Percentiles rank a stretch among this genome's conserved stretches.
These are phyloP conservation scores for Nestor notabilis DNA, from an alignment of 2,113 vertebrate species.

Conservation along the genomic window DNA sequence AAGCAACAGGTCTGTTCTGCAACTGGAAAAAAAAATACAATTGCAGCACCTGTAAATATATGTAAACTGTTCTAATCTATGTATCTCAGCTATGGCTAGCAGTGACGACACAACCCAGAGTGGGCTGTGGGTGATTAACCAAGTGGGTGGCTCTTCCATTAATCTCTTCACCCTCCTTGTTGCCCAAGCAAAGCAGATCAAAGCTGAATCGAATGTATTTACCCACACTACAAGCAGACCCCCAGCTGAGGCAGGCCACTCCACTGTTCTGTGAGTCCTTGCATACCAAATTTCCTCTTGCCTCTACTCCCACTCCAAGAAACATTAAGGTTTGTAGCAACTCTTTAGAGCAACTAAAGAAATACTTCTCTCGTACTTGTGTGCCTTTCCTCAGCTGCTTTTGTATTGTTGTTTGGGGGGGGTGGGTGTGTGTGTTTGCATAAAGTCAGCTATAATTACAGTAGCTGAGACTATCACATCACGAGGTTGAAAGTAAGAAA, in stretches of 20 bases:
- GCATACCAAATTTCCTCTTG: neutral
- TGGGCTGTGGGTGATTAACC: neutral
- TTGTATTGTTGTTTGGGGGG: neutral
- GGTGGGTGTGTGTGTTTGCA: neutral
- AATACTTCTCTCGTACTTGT: neutral
- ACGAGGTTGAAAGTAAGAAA: neutral
- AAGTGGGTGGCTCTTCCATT: neutral
- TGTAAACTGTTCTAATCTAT: constrained; percentile 18
- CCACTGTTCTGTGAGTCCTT: neutral
- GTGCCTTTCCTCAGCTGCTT: constrained; percentile 3
- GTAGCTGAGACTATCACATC: neutral
- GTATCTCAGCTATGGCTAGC: neutral
- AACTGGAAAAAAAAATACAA: neutral
- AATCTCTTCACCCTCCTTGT: constrained; percentile 20
- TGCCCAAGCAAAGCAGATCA: constrained; percentile 34
- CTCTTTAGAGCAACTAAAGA: neutral
- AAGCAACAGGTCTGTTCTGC: constrained; percentile 23
- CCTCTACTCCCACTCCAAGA: neutral
- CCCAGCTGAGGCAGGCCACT: neutral
- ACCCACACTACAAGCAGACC: neutral
- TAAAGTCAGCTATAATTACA: neutral
- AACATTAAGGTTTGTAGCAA: neutral
- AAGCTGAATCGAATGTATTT: neutral
- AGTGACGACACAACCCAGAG: neutral
- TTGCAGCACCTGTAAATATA: constrained; percentile 35